These are phyloP conservation scores for Drosophila lini DNA, from an alignment of 1,140 invertebrate species.

Conservation along the genomic window DNA sequence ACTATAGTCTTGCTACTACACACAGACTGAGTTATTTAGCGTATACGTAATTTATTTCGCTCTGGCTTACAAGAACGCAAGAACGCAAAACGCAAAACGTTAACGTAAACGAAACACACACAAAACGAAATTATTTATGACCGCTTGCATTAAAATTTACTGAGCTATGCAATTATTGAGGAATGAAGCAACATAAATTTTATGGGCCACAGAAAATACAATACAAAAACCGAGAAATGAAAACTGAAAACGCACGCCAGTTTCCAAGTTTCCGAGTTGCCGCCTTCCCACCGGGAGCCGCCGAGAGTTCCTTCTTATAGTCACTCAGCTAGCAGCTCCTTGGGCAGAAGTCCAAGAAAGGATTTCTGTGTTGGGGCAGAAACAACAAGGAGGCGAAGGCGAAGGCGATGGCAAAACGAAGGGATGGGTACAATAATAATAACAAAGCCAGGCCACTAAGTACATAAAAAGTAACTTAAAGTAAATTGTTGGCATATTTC, in stretches of 20 bases:
- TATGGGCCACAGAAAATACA: conserved; percentile 61
- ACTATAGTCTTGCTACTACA: conserved; percentile 29
- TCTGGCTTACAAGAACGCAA: conserved; percentile 36
- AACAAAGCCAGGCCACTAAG: conserved; percentile 72
- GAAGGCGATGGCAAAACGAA: neutral
- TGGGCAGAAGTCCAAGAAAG: conserved; percentile 53
- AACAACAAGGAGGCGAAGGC: conserved; percentile 25
- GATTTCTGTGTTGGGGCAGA: conserved; percentile 53
- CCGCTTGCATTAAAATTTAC: conserved; percentile 83
- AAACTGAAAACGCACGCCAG: conserved; percentile 51
- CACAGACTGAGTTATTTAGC: conserved; percentile 62
- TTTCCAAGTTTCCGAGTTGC: conserved; percentile 9
- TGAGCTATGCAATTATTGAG: conserved; percentile 82
- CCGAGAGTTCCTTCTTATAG: conserved; percentile 14
- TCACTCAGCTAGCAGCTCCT: conserved; percentile 31
- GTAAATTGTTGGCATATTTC: conserved; percentile 81
- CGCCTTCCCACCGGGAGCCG: neutral
- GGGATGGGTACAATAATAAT: conserved; percentile 37
- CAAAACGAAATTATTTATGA: conserved; percentile 82
- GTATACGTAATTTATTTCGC: conserved; percentile 77
- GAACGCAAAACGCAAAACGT: conserved; percentile 24
- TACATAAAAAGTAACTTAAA: conserved; percentile 81
- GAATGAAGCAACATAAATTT: conserved; percentile 82
- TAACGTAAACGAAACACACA: conserved; percentile 49
- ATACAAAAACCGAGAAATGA: conserved; percentile 12